Evolutionary conservation across 2,888 invertebrate genomes (phyloP).

Genomic region (Aricia artaxerxes): DNA sequence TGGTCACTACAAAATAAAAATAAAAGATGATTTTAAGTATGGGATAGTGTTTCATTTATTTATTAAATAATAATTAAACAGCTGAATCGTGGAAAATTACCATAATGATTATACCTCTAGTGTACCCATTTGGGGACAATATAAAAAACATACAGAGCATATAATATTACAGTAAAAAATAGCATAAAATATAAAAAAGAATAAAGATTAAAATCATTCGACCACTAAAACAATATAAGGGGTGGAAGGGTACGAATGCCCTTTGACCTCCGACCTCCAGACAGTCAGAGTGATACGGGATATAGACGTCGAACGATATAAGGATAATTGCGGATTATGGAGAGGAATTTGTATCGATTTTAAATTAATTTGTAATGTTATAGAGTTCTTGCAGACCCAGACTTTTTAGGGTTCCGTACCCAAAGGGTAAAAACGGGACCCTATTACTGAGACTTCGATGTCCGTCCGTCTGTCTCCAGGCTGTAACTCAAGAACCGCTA

Average conservation of each 20-base stretch:
- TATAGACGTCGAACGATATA: background rate
- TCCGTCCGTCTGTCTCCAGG: no score
- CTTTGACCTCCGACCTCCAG: background rate
- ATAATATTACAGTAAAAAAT: background rate
- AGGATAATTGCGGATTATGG: background rate
- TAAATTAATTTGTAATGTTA: background rate
- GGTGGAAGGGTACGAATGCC: background rate
- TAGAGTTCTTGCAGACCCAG: no score
- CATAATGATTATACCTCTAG: no score
- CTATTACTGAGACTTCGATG: no score
- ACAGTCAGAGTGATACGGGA: background rate
- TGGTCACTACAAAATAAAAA: no score
- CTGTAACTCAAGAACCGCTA: no score
- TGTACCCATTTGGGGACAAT: background rate
- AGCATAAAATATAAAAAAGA: background rate
- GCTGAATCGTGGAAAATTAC: no score
- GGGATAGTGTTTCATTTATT: no score
- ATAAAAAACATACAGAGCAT: background rate
- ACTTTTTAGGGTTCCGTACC: no score
- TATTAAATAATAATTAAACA: no score
- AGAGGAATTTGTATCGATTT: background rate
- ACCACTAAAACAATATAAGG: conserved; percentile 6
- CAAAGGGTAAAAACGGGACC: no score
- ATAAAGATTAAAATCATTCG: background rate
- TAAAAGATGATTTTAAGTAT: no score